These are phyloP conservation scores for Cecidostiba fungosa DNA, from an alignment of 2,888 invertebrate genomes.

Conservation along the genomic window DNA sequence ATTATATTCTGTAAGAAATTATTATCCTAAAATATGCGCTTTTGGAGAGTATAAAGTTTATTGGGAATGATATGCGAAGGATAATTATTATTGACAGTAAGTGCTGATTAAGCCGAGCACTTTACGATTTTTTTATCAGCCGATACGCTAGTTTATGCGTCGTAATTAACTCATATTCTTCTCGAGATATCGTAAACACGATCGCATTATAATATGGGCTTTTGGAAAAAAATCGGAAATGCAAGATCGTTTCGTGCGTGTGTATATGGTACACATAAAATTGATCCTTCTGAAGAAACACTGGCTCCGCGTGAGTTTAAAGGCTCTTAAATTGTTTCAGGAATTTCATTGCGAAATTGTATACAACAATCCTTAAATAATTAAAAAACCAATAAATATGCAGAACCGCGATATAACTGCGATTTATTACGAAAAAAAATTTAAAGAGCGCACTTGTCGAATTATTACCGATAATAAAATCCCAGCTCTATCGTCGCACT, in stretches of 20 bases:
- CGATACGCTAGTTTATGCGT: background rate
- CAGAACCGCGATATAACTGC: too few relatives aligned
- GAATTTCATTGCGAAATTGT: background rate
- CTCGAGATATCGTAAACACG: background rate
- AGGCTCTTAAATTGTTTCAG: background rate
- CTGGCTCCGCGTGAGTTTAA: background rate
- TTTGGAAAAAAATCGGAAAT: background rate
- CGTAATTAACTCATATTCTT: constrained; percentile 7
- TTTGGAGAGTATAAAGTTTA: background rate
- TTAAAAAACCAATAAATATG: background rate
- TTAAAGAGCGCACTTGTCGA: too few relatives aligned
- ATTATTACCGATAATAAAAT: too few relatives aligned
- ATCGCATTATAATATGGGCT: background rate
- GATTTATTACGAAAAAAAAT: too few relatives aligned
- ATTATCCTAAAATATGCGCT: background rate
- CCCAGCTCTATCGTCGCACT: too few relatives aligned
- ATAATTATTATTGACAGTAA: background rate
- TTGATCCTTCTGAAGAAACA: background rate
- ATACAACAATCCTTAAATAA: too few relatives aligned
- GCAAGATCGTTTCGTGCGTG: background rate
- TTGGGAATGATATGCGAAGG: background rate
- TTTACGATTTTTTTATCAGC: background rate
- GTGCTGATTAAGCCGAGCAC: background rate
- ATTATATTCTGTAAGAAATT: too few relatives aligned
- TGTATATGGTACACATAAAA: background rate